Evolutionary conservation across 2,888 invertebrate genomes (phyloP).

Genomic region (Lamellibrachia satsuma): DNA sequence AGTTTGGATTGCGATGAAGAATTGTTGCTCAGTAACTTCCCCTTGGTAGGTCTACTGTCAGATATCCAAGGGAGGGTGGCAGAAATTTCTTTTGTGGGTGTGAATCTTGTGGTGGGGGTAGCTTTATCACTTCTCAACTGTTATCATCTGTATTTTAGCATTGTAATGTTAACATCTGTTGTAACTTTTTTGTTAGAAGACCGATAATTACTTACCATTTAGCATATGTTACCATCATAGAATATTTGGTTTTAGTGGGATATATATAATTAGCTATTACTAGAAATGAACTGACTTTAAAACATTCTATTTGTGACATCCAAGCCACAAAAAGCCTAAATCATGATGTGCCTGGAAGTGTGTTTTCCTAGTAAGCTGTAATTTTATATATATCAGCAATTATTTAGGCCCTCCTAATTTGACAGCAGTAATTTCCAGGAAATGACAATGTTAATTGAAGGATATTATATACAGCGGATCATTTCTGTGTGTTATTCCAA

Average conservation of each 20-base stretch:
- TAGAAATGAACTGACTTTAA: too few species aligned
- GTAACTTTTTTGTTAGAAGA: neutral
- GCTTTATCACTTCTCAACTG: neutral
- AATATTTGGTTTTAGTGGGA: neutral
- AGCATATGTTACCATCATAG: neutral
- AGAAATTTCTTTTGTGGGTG: neutral
- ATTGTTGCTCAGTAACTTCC: neutral
- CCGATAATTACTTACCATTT: neutral
- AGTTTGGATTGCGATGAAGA: neutral
- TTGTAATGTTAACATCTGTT: neutral
- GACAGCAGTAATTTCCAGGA: neutral
- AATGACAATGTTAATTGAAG: neutral
- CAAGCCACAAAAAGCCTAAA: neutral
- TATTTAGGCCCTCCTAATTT: neutral
- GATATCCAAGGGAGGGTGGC: neutral
- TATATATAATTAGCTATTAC: neutral
- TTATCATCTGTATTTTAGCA: neutral
- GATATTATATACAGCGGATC: neutral
- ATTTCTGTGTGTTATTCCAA: neutral
- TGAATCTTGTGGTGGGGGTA: neutral
- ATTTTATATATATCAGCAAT: neutral
- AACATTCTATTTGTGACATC: too few species aligned
- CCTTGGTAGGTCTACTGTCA: neutral
- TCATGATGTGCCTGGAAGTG: neutral
- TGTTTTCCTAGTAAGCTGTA: neutral